Conservation (phyloP, 2,888 invertebrate genomes). For the Mactromeris polynyma region DNA sequence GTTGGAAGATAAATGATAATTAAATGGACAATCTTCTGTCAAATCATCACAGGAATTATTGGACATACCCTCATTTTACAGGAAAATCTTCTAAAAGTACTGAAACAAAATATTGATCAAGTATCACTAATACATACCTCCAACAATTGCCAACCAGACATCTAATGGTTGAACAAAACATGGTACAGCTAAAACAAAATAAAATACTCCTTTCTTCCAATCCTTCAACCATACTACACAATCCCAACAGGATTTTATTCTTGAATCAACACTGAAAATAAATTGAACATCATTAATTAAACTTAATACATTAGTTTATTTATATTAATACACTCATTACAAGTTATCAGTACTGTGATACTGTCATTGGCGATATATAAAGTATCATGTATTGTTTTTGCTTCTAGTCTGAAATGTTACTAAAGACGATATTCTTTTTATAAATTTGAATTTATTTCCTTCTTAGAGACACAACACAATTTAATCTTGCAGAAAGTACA, state of each 20-base stretch:
- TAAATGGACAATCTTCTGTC: background rate
- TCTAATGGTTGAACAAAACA: slow-evolving; percentile 80
- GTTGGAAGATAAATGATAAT: background rate
- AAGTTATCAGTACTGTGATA: too few species aligned
- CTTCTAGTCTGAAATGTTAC: too few species aligned
- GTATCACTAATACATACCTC: slow-evolving; percentile 69
- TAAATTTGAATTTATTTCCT: too few species aligned
- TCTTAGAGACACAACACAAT: too few species aligned
- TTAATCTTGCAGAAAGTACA: too few species aligned
- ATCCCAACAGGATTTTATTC: slow-evolving; percentile 75
- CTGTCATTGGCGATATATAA: too few species aligned
- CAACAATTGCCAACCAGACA: slow-evolving; percentile 77
- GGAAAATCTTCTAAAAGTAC: too few species aligned
- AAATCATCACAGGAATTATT: background rate
- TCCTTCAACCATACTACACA: slow-evolving; percentile 79
- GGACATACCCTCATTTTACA: too few species aligned
- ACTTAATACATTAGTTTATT: background rate
- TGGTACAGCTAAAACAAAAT: slow-evolving; percentile 76
- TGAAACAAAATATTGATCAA: too few species aligned
- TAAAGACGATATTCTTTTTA: too few species aligned
- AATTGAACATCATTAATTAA: background rate
- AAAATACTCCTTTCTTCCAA: slow-evolving; percentile 82
- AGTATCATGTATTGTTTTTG: too few species aligned
- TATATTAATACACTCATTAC: too few species aligned
- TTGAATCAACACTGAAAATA: slow-evolving; percentile 72